phyloP scores from a whole-genome alignment of 2,113 vertebrate genomes.

The Microtus oregoni region DNA sequence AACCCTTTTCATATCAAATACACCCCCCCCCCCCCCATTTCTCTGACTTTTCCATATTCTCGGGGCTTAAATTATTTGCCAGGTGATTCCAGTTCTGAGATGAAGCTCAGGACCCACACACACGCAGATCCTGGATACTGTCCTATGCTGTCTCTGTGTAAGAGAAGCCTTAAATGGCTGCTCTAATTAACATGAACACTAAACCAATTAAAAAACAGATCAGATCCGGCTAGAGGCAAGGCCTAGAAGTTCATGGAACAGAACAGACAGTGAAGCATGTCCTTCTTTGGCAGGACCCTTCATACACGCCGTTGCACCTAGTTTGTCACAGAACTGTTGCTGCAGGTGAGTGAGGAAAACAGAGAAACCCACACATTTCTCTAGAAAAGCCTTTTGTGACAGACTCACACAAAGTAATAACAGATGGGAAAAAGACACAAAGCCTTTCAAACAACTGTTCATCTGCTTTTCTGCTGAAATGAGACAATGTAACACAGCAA shows the following conservation, averaged over 20 bases:
- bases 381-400: background rate
- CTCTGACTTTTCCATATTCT: background rate
- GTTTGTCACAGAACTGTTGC: background rate
- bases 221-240: background rate
- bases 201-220: conserved; percentile 7
- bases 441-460: background rate
- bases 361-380: background rate
- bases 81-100: background rate
- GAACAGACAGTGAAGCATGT: background rate
- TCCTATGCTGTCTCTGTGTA: background rate
- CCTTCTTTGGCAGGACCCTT: background rate
- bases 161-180: background rate
- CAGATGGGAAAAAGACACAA: background rate
- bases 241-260: background rate
- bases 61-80: background rate
- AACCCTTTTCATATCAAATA: background rate
- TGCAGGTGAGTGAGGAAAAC: rapidly evolving
- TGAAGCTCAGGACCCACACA: background rate
- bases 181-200: background rate
- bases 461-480: background rate
- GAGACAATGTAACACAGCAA: background rate
- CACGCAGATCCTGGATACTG: background rate
- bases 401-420: background rate
- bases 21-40: background rate
- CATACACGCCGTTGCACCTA: background rate